Percentiles rank a stretch among this genome's conserved stretches.
Conservation (phyloP, 2,797 vertebrate genomes). For the Artibeus jamaicensis region DNA sequence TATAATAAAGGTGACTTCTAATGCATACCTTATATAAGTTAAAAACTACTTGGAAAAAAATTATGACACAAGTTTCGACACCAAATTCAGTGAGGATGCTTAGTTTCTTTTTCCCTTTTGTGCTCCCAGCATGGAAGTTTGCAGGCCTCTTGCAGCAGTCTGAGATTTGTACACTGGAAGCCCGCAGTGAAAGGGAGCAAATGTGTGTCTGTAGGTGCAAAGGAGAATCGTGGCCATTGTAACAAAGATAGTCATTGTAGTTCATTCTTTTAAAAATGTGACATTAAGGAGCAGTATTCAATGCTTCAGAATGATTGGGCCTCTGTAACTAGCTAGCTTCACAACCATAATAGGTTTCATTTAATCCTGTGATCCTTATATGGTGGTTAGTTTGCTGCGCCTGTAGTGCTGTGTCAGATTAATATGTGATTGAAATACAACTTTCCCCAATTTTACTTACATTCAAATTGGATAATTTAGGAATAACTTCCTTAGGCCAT, state of each 20-base stretch:
- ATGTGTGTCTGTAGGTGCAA: neutral
- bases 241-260: neutral
- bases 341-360: conserved; percentile 36
- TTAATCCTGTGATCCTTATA: conserved; percentile 9
- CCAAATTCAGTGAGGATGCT: neutral
- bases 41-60: conserved; percentile 19
- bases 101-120: neutral
- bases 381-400: neutral
- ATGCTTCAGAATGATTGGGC: neutral
- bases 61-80: neutral
- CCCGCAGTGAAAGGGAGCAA: neutral
- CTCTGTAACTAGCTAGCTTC: conserved; percentile 1
- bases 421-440: neutral
- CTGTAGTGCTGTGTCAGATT: neutral
- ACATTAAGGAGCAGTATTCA: neutral
- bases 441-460: neutral
- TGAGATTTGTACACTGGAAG: neutral
- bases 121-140: neutral
- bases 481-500: conserved; percentile 9
- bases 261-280: conserved; percentile 15
- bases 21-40: neutral
- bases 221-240: neutral
- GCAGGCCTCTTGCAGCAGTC: neutral
- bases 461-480: conserved; percentile 30
- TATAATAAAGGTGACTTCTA: neutral